Percentiles rank a stretch among this genome's conserved stretches.
phyloP scores from a whole-genome alignment of 2,113 vertebrate genomes.

The Diphyllodes magnificus region DNA sequence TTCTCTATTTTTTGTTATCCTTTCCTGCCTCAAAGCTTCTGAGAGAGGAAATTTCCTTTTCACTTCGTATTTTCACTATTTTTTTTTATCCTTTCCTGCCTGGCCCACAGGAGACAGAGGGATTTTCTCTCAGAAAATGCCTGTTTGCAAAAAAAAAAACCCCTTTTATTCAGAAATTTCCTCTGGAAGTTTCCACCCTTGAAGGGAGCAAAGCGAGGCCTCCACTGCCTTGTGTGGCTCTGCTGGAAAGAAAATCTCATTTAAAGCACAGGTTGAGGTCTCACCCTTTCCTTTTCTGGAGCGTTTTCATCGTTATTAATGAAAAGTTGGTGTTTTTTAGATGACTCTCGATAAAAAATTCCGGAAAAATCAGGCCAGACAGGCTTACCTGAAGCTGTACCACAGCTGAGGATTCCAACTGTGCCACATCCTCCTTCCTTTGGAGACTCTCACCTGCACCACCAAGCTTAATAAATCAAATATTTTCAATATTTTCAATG shows the following conservation, averaged over 20 bases:
- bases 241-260: background rate
- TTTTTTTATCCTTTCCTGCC: background rate
- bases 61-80: accelerated
- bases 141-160: background rate
- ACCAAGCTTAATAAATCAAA: background rate
- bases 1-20: background rate
- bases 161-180: background rate
- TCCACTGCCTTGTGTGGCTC: accelerated
- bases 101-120: background rate
- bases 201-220: background rate
- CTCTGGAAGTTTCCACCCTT: background rate
- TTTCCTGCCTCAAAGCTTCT: background rate
- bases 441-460: background rate
- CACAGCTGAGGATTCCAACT: conserved; percentile 23
- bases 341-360: conserved; percentile 75
- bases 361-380: conserved; percentile 65
- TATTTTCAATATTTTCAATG: no score
- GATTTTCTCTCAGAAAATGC: background rate
- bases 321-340: conserved; percentile 48
- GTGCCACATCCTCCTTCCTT: accelerated
- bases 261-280: background rate
- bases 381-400: conserved; percentile 74
- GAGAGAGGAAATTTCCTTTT: background rate
- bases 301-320: no score
- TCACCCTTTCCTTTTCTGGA: background rate